A percentile compares a stretch with the other conserved stretches of the same genome.
These are phyloP conservation scores for Xylocopa sonorina DNA, from an alignment of 1,140 invertebrate genomes.

Conservation along the genomic window DNA sequence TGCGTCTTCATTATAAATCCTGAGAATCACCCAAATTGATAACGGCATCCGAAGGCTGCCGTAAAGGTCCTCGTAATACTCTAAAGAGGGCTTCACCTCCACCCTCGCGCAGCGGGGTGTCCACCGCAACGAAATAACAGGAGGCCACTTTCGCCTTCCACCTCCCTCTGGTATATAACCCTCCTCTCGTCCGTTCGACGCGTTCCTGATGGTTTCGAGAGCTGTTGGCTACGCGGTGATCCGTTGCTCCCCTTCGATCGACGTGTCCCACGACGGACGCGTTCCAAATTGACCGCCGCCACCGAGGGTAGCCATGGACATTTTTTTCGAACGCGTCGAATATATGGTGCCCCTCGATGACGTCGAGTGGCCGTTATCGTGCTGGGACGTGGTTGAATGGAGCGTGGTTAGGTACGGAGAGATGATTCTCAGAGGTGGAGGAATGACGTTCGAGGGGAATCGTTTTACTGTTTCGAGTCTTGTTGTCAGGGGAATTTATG, in stretches of 20 bases:
- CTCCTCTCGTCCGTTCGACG: constrained; percentile 18
- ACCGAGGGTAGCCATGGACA: too few species aligned
- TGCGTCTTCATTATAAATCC: constrained; percentile 72
- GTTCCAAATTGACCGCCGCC: too few species aligned
- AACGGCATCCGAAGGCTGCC: constrained; percentile 71
- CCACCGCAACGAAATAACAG: constrained; percentile 60
- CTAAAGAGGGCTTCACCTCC: constrained; percentile 65
- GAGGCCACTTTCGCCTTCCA: constrained; percentile 47
- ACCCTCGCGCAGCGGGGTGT: constrained; percentile 63
- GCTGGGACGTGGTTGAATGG: neutral
- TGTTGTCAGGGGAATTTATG: too few species aligned
- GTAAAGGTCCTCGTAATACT: constrained; percentile 59
- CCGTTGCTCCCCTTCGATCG: constrained; percentile 35
- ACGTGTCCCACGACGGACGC: too few species aligned
- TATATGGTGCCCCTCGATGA: neutral
- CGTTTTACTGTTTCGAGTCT: neutral
- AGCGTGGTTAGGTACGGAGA: neutral
- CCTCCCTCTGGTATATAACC: constrained; percentile 25
- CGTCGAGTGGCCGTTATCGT: neutral
- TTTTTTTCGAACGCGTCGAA: too few species aligned
- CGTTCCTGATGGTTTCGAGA: constrained; percentile 8
- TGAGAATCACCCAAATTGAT: constrained; percentile 74
- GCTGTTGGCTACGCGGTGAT: neutral
- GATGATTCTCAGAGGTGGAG: neutral
- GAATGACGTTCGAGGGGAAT: too few species aligned